Base-by-base conservation (phyloP, 2,113 vertebrate genomes). In the Ia io region DNA sequence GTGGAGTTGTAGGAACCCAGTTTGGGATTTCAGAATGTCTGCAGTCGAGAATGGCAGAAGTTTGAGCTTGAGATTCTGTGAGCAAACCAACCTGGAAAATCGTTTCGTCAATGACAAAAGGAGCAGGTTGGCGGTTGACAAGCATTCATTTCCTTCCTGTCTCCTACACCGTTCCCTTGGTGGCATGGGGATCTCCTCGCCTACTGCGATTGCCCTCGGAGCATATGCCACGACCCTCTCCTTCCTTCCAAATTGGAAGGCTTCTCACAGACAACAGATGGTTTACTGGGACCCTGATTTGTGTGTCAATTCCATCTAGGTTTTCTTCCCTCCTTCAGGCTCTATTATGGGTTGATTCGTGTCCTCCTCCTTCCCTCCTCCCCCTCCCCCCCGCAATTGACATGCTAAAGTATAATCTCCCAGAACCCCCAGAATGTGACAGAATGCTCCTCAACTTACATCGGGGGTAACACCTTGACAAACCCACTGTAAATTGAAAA, bases 101-200 rank as follows among this genome's bases (percentile, higher is more conserved):
- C 1, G 7, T 28, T 37, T 63, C 28, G 16, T 32, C 2, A 14
- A 80, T 20, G 42, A 37, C 32, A 37, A 47, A 84, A 35, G 32
- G 32, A 61, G 53, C 42, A 40, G 20, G 8, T 65, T 35, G 25
- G 37, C 0, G 16, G 32, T 13, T 2, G 8, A 30, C 85, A 40
- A 40, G 32, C 0, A 3, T 30, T 18, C 16, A 3, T 28, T 61
- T 76, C 53, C 47, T 56, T 13, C 40, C 67, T 6, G 7, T 4
- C 17, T 44, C 49, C 7, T 10, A 4, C 2, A 6, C 74, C 42
- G 32, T 28, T 25, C 47, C 37, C 65, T 23, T 13, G 65, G 51
- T 22, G 40, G 6, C 16, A 4, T 49, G 37, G 18, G 17, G 4
- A 8, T 2, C 71, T 8, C 20, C 5, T 7, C 4, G 9, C 7